Evolutionary conservation across 2,113 vertebrate genomes (phyloP), one percentile per base, ranked within the genome.

Genomic region (Notiomystis cincta): DNA sequence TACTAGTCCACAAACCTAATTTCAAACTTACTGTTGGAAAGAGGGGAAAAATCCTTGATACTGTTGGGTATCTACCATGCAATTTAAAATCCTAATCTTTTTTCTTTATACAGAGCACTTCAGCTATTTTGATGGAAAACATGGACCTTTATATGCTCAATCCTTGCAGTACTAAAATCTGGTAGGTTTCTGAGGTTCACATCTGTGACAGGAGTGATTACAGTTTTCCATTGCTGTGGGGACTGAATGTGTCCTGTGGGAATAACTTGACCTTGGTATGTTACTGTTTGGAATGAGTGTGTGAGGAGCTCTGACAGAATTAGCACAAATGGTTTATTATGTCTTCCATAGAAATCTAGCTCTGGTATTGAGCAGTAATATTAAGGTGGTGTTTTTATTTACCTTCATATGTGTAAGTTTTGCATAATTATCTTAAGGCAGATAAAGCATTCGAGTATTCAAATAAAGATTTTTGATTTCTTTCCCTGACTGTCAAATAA

Each of bases 101-200:
- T 20, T 47, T 94, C 61, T 95, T 92, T 37, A 69, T 87, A 64
- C 91, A 99, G 99, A 99, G 99, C 95, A 99, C 99, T 72, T 99
- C 99, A 87, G 99, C 99, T 93, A 99, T 99, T 97, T 98, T 99
- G 73, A 99, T 99, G 98, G 99, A 99, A 97, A 99, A 99, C 73
- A 99, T 99, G 99, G 99, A 99, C 80, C 98, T 99, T 81, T 99
- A 99, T 93, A 99, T 99, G 99, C 96, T 99, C 80, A 99, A 99
- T 97, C 99, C 99, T 35, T 99, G 99, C 98, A 99, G 99, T 98
- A 99, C 99, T 96, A 99, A 99, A 98, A 99, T 99, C 95, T 99
- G 99, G 99, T 99, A 96, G 97, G 99, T 97, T 90, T n/a, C 53
- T 70, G 66, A 64, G 37, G 16, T n/a, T 84, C 53, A 31, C 9